Conservation (phyloP, 2,888 invertebrate genomes). For the Drosophila lacicola region DNA sequence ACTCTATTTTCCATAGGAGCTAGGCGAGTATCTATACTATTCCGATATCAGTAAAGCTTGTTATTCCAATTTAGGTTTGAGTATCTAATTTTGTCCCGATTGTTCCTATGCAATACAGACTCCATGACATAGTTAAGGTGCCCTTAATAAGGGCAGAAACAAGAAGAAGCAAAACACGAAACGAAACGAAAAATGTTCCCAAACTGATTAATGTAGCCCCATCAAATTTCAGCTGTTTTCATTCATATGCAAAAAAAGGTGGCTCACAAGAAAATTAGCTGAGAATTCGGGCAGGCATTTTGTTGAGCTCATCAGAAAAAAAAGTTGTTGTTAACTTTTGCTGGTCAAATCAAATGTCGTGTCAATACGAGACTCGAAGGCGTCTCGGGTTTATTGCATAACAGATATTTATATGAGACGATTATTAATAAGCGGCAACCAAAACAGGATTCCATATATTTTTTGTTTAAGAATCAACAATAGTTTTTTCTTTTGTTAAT, state of each 20-base stretch:
- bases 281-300: conserved; percentile 29
- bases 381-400: conserved; percentile 43
- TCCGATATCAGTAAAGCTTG: too few relatives aligned
- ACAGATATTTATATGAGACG: conserved; percentile 17
- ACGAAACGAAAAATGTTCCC: conserved; percentile 30
- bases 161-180: conserved; percentile 1
- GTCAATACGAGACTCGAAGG: conserved; percentile 39
- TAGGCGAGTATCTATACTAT: too few relatives aligned
- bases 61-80: too few relatives aligned
- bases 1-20: too few relatives aligned
- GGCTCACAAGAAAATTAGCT: conserved; percentile 20
- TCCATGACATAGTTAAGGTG: background rate
- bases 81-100: too few relatives aligned
- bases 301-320: conserved; percentile 60
- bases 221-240: conserved; percentile 70
- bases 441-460: conserved; percentile 52
- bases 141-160: background rate
- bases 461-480: conserved; percentile 18
- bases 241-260: conserved; percentile 75
- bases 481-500: background rate
- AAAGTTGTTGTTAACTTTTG: conserved; percentile 9
- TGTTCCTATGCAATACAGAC: background rate
- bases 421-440: conserved; percentile 26
- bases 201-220: conserved; percentile 64
- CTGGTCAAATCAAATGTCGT: conserved; percentile 38